Conservation (phyloP, 1,140 invertebrate species). For the Pseudachorutes palmiensis region DNA sequence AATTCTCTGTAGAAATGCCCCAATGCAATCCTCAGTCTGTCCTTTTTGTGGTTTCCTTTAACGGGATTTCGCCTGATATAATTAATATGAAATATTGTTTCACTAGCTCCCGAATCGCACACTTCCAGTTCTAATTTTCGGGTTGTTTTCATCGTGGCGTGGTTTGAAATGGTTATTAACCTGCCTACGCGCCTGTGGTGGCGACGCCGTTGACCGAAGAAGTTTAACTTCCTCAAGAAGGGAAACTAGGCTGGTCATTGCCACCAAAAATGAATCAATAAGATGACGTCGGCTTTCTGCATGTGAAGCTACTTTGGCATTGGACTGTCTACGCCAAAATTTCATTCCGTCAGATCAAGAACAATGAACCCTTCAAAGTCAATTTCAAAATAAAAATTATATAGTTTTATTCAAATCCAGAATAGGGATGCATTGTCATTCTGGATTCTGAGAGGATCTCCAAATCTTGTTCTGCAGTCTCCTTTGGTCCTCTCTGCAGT, state of each 20-base stretch:
- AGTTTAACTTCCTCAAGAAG: background rate
- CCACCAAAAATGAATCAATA: background rate
- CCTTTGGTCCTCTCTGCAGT: background rate
- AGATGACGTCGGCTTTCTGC: background rate
- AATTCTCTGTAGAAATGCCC: too few relatives aligned
- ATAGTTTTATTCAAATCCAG: too few relatives aligned
- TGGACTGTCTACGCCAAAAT: background rate
- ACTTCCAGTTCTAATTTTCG: too few relatives aligned
- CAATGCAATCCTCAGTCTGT: too few relatives aligned
- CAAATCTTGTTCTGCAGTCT: background rate
- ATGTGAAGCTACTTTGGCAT: background rate
- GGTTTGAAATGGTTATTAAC: too few relatives aligned
- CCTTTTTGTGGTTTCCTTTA: too few relatives aligned
- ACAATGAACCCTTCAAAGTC: background rate
- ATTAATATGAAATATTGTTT: too few relatives aligned
- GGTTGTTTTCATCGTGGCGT: too few relatives aligned
- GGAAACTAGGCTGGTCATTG: background rate
- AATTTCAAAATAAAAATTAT: background rate
- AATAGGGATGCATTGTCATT: too few relatives aligned
- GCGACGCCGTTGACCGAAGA: background rate
- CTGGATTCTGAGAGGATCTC: background rate
- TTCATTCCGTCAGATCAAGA: background rate
- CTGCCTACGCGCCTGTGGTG: background rate
- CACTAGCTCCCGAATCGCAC: too few relatives aligned
- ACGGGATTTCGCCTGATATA: too few relatives aligned